Evolutionary conservation across 2,113 vertebrate species (phyloP).

Genomic region (Tetrao urogallus): DNA sequence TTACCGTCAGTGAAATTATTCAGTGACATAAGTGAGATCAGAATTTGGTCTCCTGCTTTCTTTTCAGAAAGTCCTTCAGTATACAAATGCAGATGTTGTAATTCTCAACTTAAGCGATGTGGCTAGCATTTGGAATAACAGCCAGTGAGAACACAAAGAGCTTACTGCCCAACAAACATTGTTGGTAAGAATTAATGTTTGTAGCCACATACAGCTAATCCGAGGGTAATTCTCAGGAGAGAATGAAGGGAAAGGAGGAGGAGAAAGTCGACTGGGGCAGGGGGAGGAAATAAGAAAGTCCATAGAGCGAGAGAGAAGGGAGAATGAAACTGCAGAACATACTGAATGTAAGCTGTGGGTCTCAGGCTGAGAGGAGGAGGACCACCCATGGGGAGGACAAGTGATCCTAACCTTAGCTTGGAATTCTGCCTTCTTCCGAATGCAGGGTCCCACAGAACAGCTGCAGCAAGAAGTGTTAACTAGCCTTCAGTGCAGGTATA

Average conservation of each 20-base stretch:
- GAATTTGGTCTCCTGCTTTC: constrained; percentile 47
- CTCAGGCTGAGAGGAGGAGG: constrained; percentile 26
- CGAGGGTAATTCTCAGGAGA: background rate
- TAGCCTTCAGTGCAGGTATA: background rate
- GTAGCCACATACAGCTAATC: constrained; percentile 48
- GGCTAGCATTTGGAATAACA: constrained; percentile 9
- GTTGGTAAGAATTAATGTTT: constrained; percentile 25
- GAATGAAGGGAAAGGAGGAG: background rate
- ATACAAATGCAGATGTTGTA: constrained; percentile 69
- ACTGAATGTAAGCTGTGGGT: constrained; percentile 12
- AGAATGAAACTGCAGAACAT: constrained; percentile 4
- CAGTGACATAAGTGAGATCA: constrained; percentile 24
- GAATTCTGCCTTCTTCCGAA: constrained; percentile 34
- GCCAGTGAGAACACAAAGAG: background rate
- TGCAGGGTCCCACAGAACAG: background rate
- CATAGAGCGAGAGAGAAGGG: background rate
- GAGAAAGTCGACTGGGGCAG: background rate
- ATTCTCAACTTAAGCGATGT: constrained; percentile 59
- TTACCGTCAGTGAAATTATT: background rate
- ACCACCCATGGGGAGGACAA: constrained; percentile 45
- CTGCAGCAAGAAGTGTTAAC: background rate
- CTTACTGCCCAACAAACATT: background rate
- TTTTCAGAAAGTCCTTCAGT: constrained; percentile 36
- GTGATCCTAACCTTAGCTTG: constrained; percentile 9
- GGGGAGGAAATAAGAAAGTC: background rate